A percentile compares a stretch with the other conserved stretches of the same genome.
Conservation (phyloP, 1,140 invertebrate species). For the Drosophila insularis region DNA sequence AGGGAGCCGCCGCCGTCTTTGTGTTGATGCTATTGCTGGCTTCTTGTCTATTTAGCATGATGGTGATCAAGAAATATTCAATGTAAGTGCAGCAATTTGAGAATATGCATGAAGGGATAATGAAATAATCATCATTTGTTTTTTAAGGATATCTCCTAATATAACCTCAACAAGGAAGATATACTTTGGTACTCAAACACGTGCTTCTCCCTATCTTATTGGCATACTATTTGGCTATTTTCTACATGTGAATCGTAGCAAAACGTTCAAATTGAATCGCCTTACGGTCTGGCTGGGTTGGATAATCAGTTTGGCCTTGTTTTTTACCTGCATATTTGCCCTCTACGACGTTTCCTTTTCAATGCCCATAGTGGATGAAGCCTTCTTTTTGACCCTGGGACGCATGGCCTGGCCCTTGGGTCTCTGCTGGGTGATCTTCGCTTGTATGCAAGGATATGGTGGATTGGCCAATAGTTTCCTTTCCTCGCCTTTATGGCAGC, state of each 20-base stretch:
- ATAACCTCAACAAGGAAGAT: slow-evolving; percentile 14
- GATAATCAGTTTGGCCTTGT: slow-evolving; percentile 46
- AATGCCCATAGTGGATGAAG: slow-evolving; percentile 79
- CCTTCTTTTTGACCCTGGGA: slow-evolving; percentile 86
- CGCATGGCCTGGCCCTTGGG: slow-evolving; percentile 85
- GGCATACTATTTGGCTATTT: slow-evolving; percentile 59
- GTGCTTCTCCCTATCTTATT: slow-evolving; percentile 51
- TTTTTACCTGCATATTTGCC: slow-evolving; percentile 60
- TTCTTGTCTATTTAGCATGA: slow-evolving; percentile 47
- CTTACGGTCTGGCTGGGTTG: slow-evolving; percentile 25
- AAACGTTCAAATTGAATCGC: slow-evolving; percentile 23
- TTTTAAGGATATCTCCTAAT: not conserved
- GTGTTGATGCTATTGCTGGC: slow-evolving; percentile 41
- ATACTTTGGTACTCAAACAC: slow-evolving; percentile 49
- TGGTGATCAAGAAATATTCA: slow-evolving; percentile 49
- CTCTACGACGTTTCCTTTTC: slow-evolving; percentile 49
- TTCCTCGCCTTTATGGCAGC: slow-evolving; percentile 83
- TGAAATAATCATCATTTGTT: not conserved
- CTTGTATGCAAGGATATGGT: slow-evolving; percentile 86
- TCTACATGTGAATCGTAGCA: slow-evolving; percentile 32
- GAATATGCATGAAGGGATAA: too few species aligned
- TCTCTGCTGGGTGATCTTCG: slow-evolving; percentile 88
- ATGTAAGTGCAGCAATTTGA: slow-evolving; percentile 18
- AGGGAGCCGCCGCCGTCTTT: slow-evolving; percentile 38
- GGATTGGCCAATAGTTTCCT: slow-evolving; percentile 84